A percentile compares a stretch with the other conserved stretches of the same genome.
Evolutionary conservation across 2,797 vertebrate genomes (phyloP).

Genomic region (Numenius phaeopus): DNA sequence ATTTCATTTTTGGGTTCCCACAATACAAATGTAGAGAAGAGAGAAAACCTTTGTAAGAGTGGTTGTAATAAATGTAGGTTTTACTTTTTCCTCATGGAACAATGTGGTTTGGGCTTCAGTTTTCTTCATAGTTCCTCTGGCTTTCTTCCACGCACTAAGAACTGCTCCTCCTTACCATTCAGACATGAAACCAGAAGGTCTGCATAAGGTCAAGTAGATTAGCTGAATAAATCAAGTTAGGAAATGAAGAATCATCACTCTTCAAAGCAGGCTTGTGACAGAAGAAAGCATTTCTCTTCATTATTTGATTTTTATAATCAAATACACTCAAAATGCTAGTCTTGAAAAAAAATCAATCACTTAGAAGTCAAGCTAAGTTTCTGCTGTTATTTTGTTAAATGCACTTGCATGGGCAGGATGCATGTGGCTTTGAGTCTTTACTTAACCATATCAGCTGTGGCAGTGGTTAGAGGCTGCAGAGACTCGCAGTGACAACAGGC

Average conservation of each 20-base stretch:
- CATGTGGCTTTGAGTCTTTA: background rate
- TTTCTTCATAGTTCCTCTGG: background rate
- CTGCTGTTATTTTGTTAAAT: background rate
- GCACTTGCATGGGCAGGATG: background rate
- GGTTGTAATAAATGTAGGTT: background rate
- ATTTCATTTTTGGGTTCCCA: background rate
- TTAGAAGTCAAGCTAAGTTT: background rate
- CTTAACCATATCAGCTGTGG: background rate
- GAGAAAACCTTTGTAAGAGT: background rate
- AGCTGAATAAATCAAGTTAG: conserved; percentile 51
- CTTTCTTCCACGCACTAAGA: background rate
- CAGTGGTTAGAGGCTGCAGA: background rate
- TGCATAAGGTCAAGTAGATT: conserved; percentile 41
- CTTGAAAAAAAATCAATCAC: background rate
- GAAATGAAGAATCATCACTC: conserved; percentile 42
- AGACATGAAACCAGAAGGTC: conserved; percentile 20
- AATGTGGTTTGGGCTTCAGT: background rate
- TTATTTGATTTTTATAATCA: conserved; percentile 59
- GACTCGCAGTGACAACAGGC: background rate
- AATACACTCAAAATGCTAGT: conserved; percentile 34
- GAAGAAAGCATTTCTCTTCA: conserved; percentile 15
- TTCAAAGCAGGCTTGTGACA: conserved; percentile 29
- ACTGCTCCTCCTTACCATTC: background rate
- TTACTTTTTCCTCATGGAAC: background rate
- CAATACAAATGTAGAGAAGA: background rate